Percentiles rank a stretch among this genome's conserved stretches.
These are phyloP conservation scores for Eupeodes latifasciatus DNA, from an alignment of 2,888 invertebrate genomes.

Conservation along the genomic window DNA sequence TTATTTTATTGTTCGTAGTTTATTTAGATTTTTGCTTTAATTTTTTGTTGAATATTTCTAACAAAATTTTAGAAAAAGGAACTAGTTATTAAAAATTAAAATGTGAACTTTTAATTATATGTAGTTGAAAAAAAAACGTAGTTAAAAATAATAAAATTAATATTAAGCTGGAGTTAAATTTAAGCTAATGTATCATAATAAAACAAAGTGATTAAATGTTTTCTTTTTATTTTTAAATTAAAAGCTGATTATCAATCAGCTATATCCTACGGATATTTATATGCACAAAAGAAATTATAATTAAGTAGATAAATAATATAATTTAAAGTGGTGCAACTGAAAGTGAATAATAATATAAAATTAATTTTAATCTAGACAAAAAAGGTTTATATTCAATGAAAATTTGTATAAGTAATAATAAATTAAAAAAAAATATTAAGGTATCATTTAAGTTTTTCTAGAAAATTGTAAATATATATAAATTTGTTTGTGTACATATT, in stretches of 20 bases:
- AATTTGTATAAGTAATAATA: slow-evolving; percentile 4
- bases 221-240: neutral
- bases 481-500: slow-evolving; percentile 54
- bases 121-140: slow-evolving; percentile 30
- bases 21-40: neutral
- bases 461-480: slow-evolving; percentile 15
- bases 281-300: slow-evolving; percentile 47
- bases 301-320: slow-evolving; percentile 25
- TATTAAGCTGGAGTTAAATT: neutral
- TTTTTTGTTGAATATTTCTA: neutral
- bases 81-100: neutral
- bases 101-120: slow-evolving; percentile 19
- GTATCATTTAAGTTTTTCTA: neutral
- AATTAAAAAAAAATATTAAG: neutral
- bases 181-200: neutral
- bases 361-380: neutral
- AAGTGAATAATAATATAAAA: neutral
- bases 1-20: neutral
- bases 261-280: slow-evolving; percentile 68
- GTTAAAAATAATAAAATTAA: slow-evolving; percentile 24
- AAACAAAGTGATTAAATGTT: no score
- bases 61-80: neutral
- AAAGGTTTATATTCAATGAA: neutral
- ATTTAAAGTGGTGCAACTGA: slow-evolving; percentile 39
- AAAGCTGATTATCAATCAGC: slow-evolving; percentile 25